Conservation (phyloP, 2,113 vertebrate species). For the Oreochromis niloticus region DNA sequence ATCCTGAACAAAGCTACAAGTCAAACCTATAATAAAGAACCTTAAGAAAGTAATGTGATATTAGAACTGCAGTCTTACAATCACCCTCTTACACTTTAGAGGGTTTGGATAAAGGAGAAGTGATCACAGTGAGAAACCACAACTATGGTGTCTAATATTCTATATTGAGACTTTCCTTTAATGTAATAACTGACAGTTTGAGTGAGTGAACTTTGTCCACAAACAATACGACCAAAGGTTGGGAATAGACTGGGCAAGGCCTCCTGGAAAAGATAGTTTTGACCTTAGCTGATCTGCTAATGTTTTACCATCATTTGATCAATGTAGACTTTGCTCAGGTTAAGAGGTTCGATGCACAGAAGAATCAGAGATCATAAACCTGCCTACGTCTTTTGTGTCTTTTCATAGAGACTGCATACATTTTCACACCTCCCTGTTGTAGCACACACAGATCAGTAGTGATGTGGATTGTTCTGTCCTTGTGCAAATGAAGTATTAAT, state of each 20-base stretch:
- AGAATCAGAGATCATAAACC: background rate
- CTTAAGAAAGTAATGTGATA: background rate
- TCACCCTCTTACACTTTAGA: background rate
- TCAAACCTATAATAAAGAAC: background rate
- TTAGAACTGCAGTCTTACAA: background rate
- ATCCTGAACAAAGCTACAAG: background rate
- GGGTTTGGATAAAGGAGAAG: background rate
- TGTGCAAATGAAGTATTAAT: background rate
- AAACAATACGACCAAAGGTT: background rate
- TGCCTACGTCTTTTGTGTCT: background rate
- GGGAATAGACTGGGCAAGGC: background rate
- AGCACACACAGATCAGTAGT: background rate
- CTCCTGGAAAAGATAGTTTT: background rate
- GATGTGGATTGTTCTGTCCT: background rate
- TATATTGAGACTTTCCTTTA: background rate
- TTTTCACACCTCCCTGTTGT: background rate
- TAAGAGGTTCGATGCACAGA: background rate
- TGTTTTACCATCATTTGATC: slow-evolving; percentile 24
- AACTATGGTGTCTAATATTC: background rate
- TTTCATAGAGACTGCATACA: background rate
- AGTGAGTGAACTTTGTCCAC: background rate
- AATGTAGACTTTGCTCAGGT: background rate
- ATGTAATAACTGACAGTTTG: background rate
- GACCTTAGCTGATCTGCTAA: slow-evolving; percentile 30
- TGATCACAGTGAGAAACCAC: background rate